Evolutionary conservation across 2,797 vertebrate species (phyloP), one percentile per base, ranked within the genome.

Genomic region (Petrocephalus sullivani): DNA sequence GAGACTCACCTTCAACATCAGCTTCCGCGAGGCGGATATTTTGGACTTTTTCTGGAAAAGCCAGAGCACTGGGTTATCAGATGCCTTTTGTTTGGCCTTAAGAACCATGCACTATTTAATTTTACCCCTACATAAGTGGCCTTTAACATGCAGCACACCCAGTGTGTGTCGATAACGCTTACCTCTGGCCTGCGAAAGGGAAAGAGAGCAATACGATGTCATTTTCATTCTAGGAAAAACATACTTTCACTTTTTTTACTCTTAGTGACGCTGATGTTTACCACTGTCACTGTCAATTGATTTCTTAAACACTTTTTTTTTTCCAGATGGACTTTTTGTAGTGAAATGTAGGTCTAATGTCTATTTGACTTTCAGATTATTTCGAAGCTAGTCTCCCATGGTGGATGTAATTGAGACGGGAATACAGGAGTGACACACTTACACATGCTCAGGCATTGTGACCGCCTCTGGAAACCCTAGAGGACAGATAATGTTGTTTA

Each of bases 1-100:
- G 33, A 14, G 23, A 90, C 94, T 94, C 91, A 99, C 98, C 97
- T 99, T 99, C 78, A 99, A 94, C 95, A 99, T 89, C 90, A 99
- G 97, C 90, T 99, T 99, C 84, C 98, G 97, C 2, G 98, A 99
- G 19, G 98, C 98, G 5, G 98, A 96, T 93, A 99, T 99, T 95
- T 99, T 99, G 88, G 97, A 95, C 96, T 99, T 99, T 92, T 95
- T 97, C 98, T 99, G 91, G 41, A 19, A 89, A 87, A 33, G 57
- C 60, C 16, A 5, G 37, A 53, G 2, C 23, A 53, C 19, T 86
- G 37, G 19, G 28, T 86, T 84, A 54, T 56, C 23, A 12, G 46
- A 56, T 9, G 23, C 14, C 12, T 28, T 16, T 21, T 9, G 1
- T 84, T 56, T 0, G 16, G 49, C 14, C 56, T 84, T 54, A 54